Evolutionary conservation across 1,140 invertebrate species (phyloP).

Genomic region (Drosophila arawakana): DNA sequence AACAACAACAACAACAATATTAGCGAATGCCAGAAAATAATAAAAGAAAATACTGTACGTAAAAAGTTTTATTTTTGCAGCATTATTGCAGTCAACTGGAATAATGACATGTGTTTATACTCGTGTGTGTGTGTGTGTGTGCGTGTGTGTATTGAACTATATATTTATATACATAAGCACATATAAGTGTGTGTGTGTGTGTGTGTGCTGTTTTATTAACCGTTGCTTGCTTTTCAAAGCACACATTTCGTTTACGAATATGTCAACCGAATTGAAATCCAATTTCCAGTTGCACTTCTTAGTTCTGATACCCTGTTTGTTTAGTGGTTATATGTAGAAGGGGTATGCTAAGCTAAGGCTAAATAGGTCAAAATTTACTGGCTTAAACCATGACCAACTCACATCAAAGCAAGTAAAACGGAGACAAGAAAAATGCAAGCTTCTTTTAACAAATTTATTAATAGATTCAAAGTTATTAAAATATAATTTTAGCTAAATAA

Average conservation of each 20-base stretch:
- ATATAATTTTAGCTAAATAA: too few relatives aligned
- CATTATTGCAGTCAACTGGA: conserved; percentile 39
- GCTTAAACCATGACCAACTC: too few relatives aligned
- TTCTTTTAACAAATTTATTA: too few relatives aligned
- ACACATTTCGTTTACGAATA: conserved; percentile 22
- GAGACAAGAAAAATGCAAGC: too few relatives aligned
- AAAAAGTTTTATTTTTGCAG: conserved; percentile 23
- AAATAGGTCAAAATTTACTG: too few relatives aligned
- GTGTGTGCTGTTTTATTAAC: conserved; percentile 27
- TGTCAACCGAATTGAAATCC: conserved; percentile 26
- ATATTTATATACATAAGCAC: too few relatives aligned
- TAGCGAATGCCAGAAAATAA: conserved; percentile 5
- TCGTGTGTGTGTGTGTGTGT: not conserved
- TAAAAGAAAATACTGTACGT: conserved; percentile 16
- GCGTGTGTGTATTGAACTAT: not conserved
- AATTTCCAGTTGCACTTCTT: conserved; percentile 31
- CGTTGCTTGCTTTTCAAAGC: conserved; percentile 10
- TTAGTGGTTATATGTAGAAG: too few relatives aligned
- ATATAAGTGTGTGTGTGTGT: not conserved
- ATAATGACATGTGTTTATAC: conserved; percentile 19
- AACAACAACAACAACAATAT: not conserved
- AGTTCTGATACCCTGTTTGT: conserved; percentile 3
- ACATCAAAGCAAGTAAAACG: too few relatives aligned
- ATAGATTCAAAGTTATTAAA: too few relatives aligned
- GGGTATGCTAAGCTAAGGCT: not conserved